A percentile compares a stretch with the other conserved stretches of the same genome.
These are phyloP conservation scores for Diaphora mendica DNA, from an alignment of 2,888 invertebrate genomes.

Conservation along the genomic window DNA sequence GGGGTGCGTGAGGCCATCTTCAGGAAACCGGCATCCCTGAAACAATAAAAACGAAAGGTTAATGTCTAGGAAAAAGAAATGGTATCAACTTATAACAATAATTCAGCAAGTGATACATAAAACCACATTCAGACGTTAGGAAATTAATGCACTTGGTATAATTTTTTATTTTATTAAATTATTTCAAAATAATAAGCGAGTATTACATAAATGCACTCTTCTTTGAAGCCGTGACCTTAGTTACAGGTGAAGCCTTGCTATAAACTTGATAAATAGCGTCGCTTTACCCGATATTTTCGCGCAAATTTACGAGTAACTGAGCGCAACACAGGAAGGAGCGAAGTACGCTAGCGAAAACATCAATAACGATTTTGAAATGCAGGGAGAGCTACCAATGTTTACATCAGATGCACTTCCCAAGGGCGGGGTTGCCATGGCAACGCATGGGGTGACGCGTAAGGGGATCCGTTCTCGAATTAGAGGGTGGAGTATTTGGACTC, in stretches of 20 bases:
- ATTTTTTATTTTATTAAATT: background rate
- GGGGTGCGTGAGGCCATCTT: slow-evolving; percentile 97
- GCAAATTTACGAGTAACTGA: slow-evolving; percentile 67
- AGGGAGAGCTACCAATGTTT: slow-evolving; percentile 67
- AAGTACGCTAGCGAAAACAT: slow-evolving; percentile 67
- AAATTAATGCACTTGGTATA: background rate
- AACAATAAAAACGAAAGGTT: slow-evolving; percentile 76
- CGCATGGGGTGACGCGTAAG: slow-evolving; percentile 64
- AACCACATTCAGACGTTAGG: background rate
- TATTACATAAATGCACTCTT: slow-evolving; percentile 63
- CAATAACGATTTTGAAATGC: slow-evolving; percentile 74
- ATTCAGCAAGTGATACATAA: background rate
- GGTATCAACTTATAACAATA: background rate
- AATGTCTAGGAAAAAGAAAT: slow-evolving; percentile 23
- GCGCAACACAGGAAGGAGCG: slow-evolving; percentile 66
- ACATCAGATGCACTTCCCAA: slow-evolving; percentile 60
- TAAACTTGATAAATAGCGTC: slow-evolving; percentile 76
- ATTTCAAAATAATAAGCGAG: slow-evolving; percentile 10
- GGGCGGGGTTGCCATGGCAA: slow-evolving; percentile 55
- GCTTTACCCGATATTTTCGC: slow-evolving; percentile 73
- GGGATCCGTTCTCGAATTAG: slow-evolving; percentile 73
- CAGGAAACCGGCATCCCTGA: slow-evolving; percentile 95
- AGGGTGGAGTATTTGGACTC: slow-evolving; percentile 81
- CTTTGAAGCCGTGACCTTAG: slow-evolving; percentile 64
- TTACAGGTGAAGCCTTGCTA: slow-evolving; percentile 60